Conservation (phyloP, 2,797 vertebrate species). For the Neomorphus geoffroyi region DNA sequence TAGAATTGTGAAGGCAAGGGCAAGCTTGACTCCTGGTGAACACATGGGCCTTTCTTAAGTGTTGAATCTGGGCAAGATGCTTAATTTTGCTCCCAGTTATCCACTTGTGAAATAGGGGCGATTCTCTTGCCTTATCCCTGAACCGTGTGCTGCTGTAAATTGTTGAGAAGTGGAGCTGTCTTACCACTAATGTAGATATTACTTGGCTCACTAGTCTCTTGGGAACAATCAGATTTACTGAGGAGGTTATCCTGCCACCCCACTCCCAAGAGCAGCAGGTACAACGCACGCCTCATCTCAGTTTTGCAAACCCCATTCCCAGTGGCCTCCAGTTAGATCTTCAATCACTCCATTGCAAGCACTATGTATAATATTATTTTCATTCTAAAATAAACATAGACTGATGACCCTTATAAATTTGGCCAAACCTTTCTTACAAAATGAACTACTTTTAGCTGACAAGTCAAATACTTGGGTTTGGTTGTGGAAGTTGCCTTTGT, state of each 20-base stretch:
- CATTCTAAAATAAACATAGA: neutral
- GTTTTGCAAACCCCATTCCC: neutral
- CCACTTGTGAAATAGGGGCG: neutral
- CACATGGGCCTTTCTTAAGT: fast-evolving
- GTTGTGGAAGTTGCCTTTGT: neutral
- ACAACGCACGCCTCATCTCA: neutral
- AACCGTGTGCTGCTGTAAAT: neutral
- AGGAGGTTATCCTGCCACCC: neutral
- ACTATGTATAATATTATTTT: neutral
- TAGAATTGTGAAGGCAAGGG: neutral
- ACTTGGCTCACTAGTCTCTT: neutral
- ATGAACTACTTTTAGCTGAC: neutral
- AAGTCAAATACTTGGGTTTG: neutral
- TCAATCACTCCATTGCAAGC: neutral
- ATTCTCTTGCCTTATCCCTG: neutral
- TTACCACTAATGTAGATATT: neutral
- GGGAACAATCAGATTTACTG: neutral
- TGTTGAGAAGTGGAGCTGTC: neutral
- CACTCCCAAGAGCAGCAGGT: neutral
- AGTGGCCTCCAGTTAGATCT: neutral
- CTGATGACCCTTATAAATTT: neutral
- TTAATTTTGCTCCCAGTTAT: neutral
- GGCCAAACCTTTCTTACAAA: neutral
- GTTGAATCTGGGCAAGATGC: neutral
- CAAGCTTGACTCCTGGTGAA: neutral